Evolutionary conservation across 1,140 invertebrate genomes (phyloP), one percentile per base, ranked within the genome.

Genomic region (Heliconius eleuchia): DNA sequence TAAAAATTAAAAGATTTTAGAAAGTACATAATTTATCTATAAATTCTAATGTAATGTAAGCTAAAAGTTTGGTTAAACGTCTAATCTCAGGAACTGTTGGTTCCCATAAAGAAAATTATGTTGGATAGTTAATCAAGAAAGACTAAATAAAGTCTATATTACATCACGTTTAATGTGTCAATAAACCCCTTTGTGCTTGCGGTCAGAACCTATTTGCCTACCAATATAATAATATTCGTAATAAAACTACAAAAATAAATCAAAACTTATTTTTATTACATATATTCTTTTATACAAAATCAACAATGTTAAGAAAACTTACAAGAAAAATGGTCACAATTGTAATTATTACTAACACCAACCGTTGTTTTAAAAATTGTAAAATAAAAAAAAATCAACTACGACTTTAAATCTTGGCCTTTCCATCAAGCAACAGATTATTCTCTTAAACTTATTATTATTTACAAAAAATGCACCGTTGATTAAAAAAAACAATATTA

Each of bases 281-380:
- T 66, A 66, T 66, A 66, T 66, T 66, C 60, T 66, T 66, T 66
- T 66, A 66, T 66, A 66, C 60, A 66, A 66, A 66, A 66, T 27
- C 60, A 66, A 66, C 60, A 66, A 66, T 66, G 27, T 66, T 30
- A 27, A 30, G n/a, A 57, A 57, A 23, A 57, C n/a, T 57, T 57
- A 57, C 55, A 57, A 57, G 60, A 16, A 30, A 66, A 66, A 66
- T 60, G 55, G 19, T 60, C n/a, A 11, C 9, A n/a, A 11, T 23
- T 23, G 19, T 60, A 18, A 30, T 66, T 66, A 66, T 66, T 66
- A 23, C 27, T 66, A 30, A 66, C 60, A 16, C 60, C 23, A 66
- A 60, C 23, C 23, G 3, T 66, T 66, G 55, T 19, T 60, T 60
- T 27, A 30, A 30, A 66, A 66, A 66, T 27, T 16, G 60, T 30